Evolutionary conservation across 2,888 invertebrate genomes (phyloP), one percentile per base, ranked within the genome.

Genomic region (Pandemis corylana): DNA sequence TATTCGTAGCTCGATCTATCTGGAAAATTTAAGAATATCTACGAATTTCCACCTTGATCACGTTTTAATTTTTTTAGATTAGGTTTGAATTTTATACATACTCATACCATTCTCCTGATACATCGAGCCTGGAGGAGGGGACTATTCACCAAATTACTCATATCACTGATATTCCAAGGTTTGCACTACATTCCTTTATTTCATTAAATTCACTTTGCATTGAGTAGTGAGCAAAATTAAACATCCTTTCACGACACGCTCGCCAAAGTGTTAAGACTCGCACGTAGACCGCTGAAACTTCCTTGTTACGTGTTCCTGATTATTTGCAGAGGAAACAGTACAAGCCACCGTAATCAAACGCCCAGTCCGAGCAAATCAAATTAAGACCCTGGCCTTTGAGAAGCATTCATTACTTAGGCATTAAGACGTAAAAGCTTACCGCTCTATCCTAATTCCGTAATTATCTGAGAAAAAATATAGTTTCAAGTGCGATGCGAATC

Each of bases 311-410:
- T 75, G 71, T 71, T 67, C 70, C 67, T 71, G 75, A 75, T 75
- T 75, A 75, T 75, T 75, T 75, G 70, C 75, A 51, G 67, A 71
- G 76, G 62, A 71, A 77, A 76, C 72, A 69, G 63, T 64, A 65
- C 70, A 63, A 65, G 64, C 64, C 67, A 64, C 85, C 81, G 89
- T 89, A 92, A 93, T 93, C 91, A 92, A 86, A 87, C 87, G 86
- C 85, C 84, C 87, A 87, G 82, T 84, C 75, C 75, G 84, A 83
- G 88, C 87, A 90, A 90, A 92, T 91, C 87, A 87, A 90, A 91
- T 92, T 90, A 90, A 90, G 89, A 88, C 86, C 87, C 87, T 75
- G 86, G 87, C 89, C 90, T 92, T 90, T 92, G 89, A 91, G 85
- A 71, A 70, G 67, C 67, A 67, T 75, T 75, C 75, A 75, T 75